These are phyloP conservation scores for Dolichomitus sp. DNA, from an alignment of 2,888 invertebrate genomes.

Conservation along the genomic window DNA sequence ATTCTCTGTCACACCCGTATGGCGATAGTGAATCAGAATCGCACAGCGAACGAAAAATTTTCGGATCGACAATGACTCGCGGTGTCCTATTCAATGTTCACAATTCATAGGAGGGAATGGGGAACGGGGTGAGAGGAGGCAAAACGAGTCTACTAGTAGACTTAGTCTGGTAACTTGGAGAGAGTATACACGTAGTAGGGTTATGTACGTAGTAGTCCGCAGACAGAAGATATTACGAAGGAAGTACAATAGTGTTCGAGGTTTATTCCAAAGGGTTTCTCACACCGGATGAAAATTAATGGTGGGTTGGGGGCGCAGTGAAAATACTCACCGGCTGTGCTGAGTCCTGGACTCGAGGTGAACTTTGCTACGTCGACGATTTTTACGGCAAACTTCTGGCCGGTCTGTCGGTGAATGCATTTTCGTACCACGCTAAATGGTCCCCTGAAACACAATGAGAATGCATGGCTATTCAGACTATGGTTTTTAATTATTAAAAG, in stretches of 20 bases:
- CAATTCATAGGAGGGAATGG: constrained; percentile 54
- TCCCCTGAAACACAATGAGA: constrained; percentile 89
- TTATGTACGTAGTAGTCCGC: neutral
- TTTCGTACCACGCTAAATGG: constrained; percentile 98
- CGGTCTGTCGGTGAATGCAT: constrained; percentile 97
- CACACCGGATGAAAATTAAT: constrained; percentile 72
- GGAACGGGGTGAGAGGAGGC: constrained; percentile 33
- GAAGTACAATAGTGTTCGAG: constrained; percentile 24
- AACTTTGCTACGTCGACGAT: constrained; percentile 99
- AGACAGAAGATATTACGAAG: constrained; percentile 21
- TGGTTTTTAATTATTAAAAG: constrained; percentile 13
- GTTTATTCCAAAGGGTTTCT: constrained; percentile 17
- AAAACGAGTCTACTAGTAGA: constrained; percentile 54
- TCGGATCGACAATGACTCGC: constrained; percentile 66
- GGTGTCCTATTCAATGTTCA: constrained; percentile 72
- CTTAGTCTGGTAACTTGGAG: constrained; percentile 39
- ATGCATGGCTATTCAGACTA: neutral
- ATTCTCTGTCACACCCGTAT: neutral
- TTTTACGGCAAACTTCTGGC: constrained; percentile 99
- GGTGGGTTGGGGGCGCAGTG: neutral
- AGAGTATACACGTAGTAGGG: neutral
- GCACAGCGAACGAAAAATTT: constrained; percentile 57
- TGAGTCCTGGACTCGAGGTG: constrained; percentile 98
- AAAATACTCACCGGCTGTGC: constrained; percentile 94
- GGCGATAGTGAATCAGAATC: constrained; percentile 46